Evolutionary conservation across 1,140 invertebrate species (phyloP), one percentile per base, ranked within the genome.

Genomic region (Sipha flava): DNA sequence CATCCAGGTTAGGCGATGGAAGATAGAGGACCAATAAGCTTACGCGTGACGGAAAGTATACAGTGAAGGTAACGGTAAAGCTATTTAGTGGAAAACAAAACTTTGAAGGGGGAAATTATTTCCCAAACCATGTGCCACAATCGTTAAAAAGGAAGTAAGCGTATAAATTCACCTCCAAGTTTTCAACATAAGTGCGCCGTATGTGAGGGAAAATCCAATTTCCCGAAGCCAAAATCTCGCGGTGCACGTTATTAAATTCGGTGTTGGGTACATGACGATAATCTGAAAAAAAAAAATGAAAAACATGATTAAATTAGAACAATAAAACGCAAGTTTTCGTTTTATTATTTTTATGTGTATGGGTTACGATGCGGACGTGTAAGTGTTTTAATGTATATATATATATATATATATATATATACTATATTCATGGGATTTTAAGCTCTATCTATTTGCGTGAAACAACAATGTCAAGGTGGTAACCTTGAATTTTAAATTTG

Each of bases 131-230:
- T 40, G 5, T 7, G 34, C n/a, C 14, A 37, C 3, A 23, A 6
- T 23, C 16, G 14, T 23, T 43, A 23, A 31, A 72, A 31, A 70
- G 43, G n/a, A 43, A 49, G 43, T 72, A 26, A 31, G 1, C n/a
- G 40, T 54, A 59, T 23, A 29, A 80, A 85, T 89, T 91, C 88
- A 97, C 95, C 96, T 91, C 96, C 96, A 98, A 26, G 96, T 97
- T 89, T 98, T 98, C 80, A 98, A 88, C 93, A 98, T 95, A 9
- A 98, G 88, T 26, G 95, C 95, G 10, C 96, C 96, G 83, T 97
- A 98, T 2, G 95, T 95, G 52, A 97, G 89, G 10, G 94, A 95
- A 86, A 98, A 98, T 59, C 96, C 96, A 83, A 97, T 94, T 88
- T 97, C 95, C 80, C 96, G 86, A 16, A 97, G 89, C 96, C 96